A percentile compares a stretch with the other conserved stretches of the same genome.
These are phyloP conservation scores for Diphyllodes magnificus DNA, from an alignment of 2,113 vertebrate species.

Conservation along the genomic window DNA sequence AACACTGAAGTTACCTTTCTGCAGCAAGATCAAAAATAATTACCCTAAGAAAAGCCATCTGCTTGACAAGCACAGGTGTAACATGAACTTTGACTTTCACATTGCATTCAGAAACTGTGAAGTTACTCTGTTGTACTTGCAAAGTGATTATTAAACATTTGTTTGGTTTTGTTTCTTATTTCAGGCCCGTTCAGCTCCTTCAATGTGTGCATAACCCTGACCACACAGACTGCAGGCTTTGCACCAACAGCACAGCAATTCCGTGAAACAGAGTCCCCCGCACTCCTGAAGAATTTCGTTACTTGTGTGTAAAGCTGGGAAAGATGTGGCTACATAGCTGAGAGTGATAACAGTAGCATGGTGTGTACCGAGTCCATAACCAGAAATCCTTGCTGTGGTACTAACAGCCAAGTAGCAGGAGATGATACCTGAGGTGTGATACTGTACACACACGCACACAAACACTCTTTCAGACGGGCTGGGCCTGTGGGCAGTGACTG, in stretches of 20 bases:
- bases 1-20: not conserved
- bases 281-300: rapidly evolving
- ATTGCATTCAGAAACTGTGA: not conserved
- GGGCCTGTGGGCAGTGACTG: rapidly evolving
- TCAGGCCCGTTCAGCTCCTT: slow-evolving; percentile 78
- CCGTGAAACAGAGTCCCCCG: rapidly evolving
- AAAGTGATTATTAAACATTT: not conserved
- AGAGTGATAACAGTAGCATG: not conserved
- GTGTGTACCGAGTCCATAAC: not conserved
- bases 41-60: not conserved
- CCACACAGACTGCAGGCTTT: slow-evolving; percentile 59
- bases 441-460: not conserved
- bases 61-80: not conserved
- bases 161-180: not conserved
- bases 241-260: not conserved
- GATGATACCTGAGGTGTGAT: not conserved
- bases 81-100: not conserved
- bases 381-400: slow-evolving; percentile 7
- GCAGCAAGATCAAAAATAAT: not conserved
- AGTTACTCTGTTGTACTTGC: not conserved
- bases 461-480: not conserved
- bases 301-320: not conserved
- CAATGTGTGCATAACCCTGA: slow-evolving; percentile 75
- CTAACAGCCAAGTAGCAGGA: not conserved
- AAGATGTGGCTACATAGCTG: not conserved